Percentiles rank a stretch among this genome's conserved stretches.
Conservation (phyloP, 2,888 invertebrate genomes). For the Acronicta aceris region DNA sequence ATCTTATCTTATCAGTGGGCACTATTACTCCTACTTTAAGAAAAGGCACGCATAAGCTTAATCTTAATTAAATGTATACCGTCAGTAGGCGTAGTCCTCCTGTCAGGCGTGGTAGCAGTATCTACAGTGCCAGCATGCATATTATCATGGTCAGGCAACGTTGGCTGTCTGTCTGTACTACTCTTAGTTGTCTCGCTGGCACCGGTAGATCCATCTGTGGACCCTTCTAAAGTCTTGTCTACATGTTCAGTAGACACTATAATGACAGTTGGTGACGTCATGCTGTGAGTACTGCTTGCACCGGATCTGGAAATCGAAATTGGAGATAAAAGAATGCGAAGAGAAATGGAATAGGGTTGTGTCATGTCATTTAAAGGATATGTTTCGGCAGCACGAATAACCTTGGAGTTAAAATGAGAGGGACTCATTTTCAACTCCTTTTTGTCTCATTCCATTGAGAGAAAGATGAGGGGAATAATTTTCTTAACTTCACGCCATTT, state of each 20-base stretch:
- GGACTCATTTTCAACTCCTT: too few species aligned
- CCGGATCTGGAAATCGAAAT: constrained; percentile 67
- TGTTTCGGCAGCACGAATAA: too few species aligned
- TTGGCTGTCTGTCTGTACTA: constrained; percentile 65
- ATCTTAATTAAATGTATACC: constrained; percentile 58
- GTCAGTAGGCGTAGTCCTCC: constrained; percentile 79
- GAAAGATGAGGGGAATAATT: too few species aligned
- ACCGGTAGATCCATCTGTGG: constrained; percentile 66
- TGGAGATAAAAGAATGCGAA: too few species aligned
- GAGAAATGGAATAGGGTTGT: too few species aligned
- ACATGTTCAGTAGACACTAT: constrained; percentile 73
- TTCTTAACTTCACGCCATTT: too few species aligned
- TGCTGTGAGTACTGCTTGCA: constrained; percentile 78
- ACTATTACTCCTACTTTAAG: too few species aligned
- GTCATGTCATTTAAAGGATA: too few species aligned
- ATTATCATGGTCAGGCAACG: constrained; percentile 80
- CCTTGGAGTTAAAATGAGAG: too few species aligned
- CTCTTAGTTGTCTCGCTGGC: constrained; percentile 54
- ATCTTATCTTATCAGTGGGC: too few species aligned
- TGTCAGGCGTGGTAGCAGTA: constrained; percentile 69
- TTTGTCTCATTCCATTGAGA: too few species aligned
- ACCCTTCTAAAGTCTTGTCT: constrained; percentile 69
- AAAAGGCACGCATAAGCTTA: too few species aligned
- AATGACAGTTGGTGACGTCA: constrained; percentile 76
- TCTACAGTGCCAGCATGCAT: constrained; percentile 81